A percentile compares a stretch with the other conserved stretches of the same genome.
These are phyloP conservation scores for Albula glossodonta DNA, from an alignment of 2,113 vertebrate species.

Conservation along the genomic window DNA sequence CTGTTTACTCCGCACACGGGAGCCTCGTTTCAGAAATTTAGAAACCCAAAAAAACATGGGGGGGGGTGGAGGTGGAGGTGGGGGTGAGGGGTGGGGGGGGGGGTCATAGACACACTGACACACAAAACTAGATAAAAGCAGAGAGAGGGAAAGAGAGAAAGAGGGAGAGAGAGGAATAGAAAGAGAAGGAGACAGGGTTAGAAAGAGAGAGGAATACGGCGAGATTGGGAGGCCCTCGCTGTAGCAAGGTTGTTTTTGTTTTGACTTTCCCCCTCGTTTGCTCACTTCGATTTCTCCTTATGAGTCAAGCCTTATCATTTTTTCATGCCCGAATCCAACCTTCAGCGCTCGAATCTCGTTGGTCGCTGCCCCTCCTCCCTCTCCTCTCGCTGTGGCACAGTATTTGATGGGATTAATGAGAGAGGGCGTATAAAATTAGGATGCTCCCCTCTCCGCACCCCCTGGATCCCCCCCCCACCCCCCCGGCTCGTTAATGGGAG, in stretches of 20 bases:
- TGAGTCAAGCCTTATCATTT: slow-evolving; percentile 39
- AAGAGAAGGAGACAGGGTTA: neutral
- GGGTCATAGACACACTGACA: neutral
- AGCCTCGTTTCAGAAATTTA: slow-evolving; percentile 54
- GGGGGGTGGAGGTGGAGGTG: slow-evolving; percentile 11
- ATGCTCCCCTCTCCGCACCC: slow-evolving; percentile 29
- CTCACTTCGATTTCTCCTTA: slow-evolving; percentile 42
- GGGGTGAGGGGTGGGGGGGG: slow-evolving; percentile 40
- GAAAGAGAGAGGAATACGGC: slow-evolving; percentile 20
- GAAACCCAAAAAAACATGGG: slow-evolving; percentile 55
- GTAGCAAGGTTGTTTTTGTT: slow-evolving; percentile 38
- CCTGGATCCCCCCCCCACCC: too few species aligned
- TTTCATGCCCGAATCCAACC: neutral
- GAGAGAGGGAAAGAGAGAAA: neutral
- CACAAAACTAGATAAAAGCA: neutral
- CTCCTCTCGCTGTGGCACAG: slow-evolving; percentile 40
- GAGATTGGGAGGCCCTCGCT: neutral
- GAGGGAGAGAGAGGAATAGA: neutral
- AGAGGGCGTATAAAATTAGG: slow-evolving; percentile 58
- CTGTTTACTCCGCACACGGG: slow-evolving; percentile 45
- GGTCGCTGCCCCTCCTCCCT: neutral
- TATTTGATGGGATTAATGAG: slow-evolving; percentile 68
- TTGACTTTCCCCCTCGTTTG: slow-evolving; percentile 53
- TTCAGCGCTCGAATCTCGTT: slow-evolving; percentile 35
- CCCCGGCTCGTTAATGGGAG: slow-evolving; percentile 48